phyloP scores from a whole-genome alignment of 2,888 invertebrate genomes.

The Tanytarsus gracilentus region DNA sequence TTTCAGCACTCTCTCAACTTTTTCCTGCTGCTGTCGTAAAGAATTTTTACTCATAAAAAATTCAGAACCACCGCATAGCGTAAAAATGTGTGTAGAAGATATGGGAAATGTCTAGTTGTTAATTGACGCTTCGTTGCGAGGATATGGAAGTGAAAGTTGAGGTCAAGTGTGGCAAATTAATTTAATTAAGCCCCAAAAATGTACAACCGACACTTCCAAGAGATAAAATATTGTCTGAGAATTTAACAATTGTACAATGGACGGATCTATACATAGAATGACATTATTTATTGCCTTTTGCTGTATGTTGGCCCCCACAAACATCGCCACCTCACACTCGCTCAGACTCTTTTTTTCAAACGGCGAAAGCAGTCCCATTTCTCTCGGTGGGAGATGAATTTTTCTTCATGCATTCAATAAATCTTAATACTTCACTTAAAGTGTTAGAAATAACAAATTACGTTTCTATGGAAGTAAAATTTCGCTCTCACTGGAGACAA shows the following conservation, averaged over 20 bases:
- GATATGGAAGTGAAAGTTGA: constrained; percentile 4
- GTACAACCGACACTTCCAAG: background rate
- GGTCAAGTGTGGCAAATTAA: constrained; percentile 23
- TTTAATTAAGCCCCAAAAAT: background rate
- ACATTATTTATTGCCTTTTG: constrained; percentile 26
- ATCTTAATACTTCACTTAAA: constrained; percentile 29
- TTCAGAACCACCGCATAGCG: background rate
- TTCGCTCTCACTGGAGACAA: too few relatives aligned
- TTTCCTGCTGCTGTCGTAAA: background rate
- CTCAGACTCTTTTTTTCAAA: background rate
- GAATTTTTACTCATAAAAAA: background rate
- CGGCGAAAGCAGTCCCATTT: too few relatives aligned
- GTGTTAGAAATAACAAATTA: constrained; percentile 29
- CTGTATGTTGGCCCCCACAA: too few relatives aligned
- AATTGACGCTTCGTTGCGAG: too few relatives aligned
- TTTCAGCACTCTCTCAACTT: constrained; percentile 18
- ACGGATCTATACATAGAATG: constrained; percentile 27
- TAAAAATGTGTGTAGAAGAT: background rate
- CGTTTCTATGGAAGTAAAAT: constrained; percentile 13
- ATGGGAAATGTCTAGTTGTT: too few relatives aligned
- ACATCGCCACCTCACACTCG: too few relatives aligned
- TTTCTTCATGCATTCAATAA: constrained; percentile 27
- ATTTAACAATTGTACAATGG: constrained; percentile 27
- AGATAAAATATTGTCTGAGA: constrained; percentile 27
- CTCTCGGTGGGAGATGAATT: constrained; percentile 18